These are phyloP conservation scores for Telmatochromis brichardi DNA, from an alignment of 2,113 vertebrate genomes.

Conservation along the genomic window DNA sequence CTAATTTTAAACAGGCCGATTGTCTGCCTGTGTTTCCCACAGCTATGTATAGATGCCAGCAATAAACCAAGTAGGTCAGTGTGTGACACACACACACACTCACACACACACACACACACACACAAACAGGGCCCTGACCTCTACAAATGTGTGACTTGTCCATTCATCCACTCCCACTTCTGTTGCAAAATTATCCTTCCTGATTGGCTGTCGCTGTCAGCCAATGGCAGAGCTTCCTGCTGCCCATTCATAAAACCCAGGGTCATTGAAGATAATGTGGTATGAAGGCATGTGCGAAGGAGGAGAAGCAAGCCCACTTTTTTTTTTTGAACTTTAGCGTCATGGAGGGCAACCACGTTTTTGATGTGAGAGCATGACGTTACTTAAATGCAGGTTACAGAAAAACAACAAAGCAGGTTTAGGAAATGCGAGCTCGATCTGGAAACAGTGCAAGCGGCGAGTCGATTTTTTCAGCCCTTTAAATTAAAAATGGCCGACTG, in stretches of 20 bases:
- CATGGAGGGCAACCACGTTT: not conserved
- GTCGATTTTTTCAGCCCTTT: not conserved
- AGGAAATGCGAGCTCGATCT: not conserved
- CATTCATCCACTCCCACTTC: slow-evolving; percentile 37
- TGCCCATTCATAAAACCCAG: slow-evolving; percentile 64
- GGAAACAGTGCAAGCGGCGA: not conserved
- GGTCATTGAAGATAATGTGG: slow-evolving; percentile 41
- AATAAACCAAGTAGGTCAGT: slow-evolving; percentile 40
- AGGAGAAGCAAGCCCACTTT: not conserved
- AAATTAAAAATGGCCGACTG: not conserved
- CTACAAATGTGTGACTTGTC: slow-evolving; percentile 12
- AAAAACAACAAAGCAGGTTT: not conserved
- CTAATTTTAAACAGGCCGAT: slow-evolving; percentile 54
- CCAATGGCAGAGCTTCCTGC: slow-evolving; percentile 52
- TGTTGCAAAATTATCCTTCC: not conserved
- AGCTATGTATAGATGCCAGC: slow-evolving; percentile 41
- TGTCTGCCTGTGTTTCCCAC: slow-evolving; percentile 48
- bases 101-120: not conserved
- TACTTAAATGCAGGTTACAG: not conserved
- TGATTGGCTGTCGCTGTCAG: slow-evolving; percentile 35
- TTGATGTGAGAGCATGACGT: not conserved
- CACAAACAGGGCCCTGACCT: slow-evolving; percentile 23
- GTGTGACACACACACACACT: not conserved
- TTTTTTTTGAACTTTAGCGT: not conserved
- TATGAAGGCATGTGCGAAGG: not conserved